phyloP scores from a whole-genome alignment of 2,797 vertebrate genomes.

The Syncerus caffer region DNA sequence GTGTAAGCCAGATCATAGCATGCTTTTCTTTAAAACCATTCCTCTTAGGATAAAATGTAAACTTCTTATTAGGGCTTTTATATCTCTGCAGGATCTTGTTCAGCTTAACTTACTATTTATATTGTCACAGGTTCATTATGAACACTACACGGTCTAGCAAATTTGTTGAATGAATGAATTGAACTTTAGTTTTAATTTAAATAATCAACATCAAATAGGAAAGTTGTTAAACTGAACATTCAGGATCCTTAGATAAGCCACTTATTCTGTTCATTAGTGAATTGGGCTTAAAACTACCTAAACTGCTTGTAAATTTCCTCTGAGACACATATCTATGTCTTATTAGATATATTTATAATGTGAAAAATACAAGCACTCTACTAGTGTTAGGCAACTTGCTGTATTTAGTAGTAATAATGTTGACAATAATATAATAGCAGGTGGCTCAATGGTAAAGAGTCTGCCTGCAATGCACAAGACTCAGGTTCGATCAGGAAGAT shows the following conservation, averaged over 20 bases:
- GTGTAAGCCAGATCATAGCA: neutral
- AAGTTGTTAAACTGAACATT: neutral
- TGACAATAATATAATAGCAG: neutral
- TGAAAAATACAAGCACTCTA: neutral
- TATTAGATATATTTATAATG: neutral
- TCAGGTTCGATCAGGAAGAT: neutral
- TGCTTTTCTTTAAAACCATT: neutral
- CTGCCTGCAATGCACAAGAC: neutral
- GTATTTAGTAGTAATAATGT: neutral
- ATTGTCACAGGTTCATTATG: neutral
- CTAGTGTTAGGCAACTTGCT: neutral
- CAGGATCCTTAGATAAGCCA: neutral
- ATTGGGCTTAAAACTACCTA: neutral
- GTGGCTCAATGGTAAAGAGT: neutral
- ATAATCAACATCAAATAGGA: neutral
- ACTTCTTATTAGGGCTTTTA: neutral
- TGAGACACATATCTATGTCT: neutral
- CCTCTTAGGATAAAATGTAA: neutral
- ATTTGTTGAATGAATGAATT: neutral
- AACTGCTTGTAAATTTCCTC: neutral
- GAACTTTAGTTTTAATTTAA: neutral
- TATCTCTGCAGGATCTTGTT: neutral
- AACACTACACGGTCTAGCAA: neutral
- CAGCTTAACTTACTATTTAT: neutral
- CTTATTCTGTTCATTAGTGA: neutral